phyloP scores from a whole-genome alignment of 2,797 vertebrate genomes.

The Serranus cabrilla region DNA sequence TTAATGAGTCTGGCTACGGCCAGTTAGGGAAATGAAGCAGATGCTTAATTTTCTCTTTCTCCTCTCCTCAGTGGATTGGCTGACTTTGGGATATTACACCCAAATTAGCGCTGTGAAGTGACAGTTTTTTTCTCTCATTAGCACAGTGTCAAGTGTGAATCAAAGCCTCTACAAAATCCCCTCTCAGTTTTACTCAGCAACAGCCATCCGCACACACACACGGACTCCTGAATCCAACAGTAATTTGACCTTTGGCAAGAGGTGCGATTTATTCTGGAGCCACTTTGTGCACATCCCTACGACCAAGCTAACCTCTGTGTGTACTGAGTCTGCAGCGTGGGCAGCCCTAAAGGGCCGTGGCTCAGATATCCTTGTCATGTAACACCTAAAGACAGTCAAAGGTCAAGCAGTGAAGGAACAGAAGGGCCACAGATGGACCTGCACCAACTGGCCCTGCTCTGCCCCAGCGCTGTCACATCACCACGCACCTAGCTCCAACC shows the following conservation, averaged over 20 bases:
- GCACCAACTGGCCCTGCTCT: constrained; percentile 62
- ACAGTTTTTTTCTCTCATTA: constrained; percentile 67
- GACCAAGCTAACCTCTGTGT: constrained; percentile 28
- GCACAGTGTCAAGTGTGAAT: constrained; percentile 67
- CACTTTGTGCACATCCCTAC: constrained; percentile 37
- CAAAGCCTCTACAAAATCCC: constrained; percentile 40
- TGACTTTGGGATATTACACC: constrained; percentile 79
- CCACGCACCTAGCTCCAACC: constrained; percentile 32
- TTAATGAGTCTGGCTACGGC: constrained; percentile 75
- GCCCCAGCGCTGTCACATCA: constrained; percentile 78
- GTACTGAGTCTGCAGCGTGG: constrained; percentile 26
- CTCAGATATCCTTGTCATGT: constrained; percentile 79
- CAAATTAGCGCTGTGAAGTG: constrained; percentile 71
- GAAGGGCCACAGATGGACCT: constrained; percentile 85
- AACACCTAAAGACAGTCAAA: constrained; percentile 85
- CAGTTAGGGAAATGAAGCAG: constrained; percentile 82
- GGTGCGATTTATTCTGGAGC: constrained; percentile 47
- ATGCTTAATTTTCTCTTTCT: constrained; percentile 82
- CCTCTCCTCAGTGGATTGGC: constrained; percentile 73
- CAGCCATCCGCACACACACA: constrained; percentile 18
- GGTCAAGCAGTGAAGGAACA: constrained; percentile 78
- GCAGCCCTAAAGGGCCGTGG: constrained; percentile 51
- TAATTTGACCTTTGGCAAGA: constrained; percentile 51
- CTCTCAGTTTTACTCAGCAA: constrained; percentile 23
- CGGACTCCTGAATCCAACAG: not conserved